These are phyloP conservation scores for Philereme transversata DNA, from an alignment of 2,888 invertebrate genomes.

Conservation along the genomic window DNA sequence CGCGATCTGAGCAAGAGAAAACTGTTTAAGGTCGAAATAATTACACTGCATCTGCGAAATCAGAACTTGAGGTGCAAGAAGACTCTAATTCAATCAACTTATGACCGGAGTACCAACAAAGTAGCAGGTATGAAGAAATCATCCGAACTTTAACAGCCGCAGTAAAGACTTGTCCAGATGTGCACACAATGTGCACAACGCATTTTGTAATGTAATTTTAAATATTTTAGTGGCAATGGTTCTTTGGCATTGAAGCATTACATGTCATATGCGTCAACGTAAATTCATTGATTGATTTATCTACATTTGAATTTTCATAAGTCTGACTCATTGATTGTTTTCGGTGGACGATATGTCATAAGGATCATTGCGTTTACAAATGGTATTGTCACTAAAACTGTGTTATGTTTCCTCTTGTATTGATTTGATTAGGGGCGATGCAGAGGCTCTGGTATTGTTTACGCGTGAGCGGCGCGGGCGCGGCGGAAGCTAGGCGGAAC, in stretches of 20 bases:
- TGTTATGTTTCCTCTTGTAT: conserved; percentile 42
- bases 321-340: conserved; percentile 19
- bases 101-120: conserved; percentile 1
- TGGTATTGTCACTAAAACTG: conserved; percentile 30
- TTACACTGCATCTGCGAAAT: conserved; percentile 55
- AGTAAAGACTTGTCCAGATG: too few species aligned
- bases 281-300: conserved; percentile 7
- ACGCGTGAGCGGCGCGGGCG: conserved; percentile 58
- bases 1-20: conserved; percentile 77
- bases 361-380: conserved; percentile 35
- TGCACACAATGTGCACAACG: too few species aligned
- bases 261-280: neutral
- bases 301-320: conserved; percentile 4
- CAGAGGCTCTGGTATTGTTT: conserved; percentile 72
- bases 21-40: conserved; percentile 74
- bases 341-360: conserved; percentile 18
- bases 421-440: conserved; percentile 45
- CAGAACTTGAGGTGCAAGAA: conserved; percentile 28
- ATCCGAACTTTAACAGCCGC: neutral
- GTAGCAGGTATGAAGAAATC: conserved; percentile 9
- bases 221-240: too few species aligned
- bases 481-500: conserved; percentile 77
- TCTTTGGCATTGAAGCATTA: too few species aligned
- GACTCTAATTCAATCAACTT: conserved; percentile 38
- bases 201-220: too few species aligned